Conservation (phyloP, 1,140 invertebrate genomes). For the Chelonus insularis region DNA sequence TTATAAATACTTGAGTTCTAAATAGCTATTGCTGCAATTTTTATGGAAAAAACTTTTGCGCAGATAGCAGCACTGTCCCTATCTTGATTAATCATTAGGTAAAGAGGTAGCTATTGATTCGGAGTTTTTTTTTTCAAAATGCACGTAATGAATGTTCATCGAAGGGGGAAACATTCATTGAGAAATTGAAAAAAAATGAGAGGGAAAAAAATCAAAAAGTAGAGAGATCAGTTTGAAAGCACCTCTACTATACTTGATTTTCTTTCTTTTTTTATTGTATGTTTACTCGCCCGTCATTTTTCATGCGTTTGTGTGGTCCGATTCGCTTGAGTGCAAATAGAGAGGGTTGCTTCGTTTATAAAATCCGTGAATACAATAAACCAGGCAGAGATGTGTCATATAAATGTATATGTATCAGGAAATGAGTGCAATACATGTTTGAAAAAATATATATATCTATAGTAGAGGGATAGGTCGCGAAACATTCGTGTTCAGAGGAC, state of each 20-base stretch:
- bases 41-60: too few species aligned
- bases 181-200: slow-evolving; percentile 1
- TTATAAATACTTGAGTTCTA: too few species aligned
- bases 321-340: slow-evolving; percentile 31
- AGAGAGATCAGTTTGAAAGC: slow-evolving; percentile 17
- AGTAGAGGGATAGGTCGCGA: slow-evolving; percentile 47
- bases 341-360: slow-evolving; percentile 28
- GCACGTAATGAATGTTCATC: slow-evolving; percentile 17
- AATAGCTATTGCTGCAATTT: too few species aligned
- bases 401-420: neutral
- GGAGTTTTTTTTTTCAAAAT: slow-evolving; percentile 8
- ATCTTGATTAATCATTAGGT: slow-evolving; percentile 19
- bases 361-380: slow-evolving; percentile 6
- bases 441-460: slow-evolving; percentile 2
- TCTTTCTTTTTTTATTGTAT: slow-evolving; percentile 5
- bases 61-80: neutral
- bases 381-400: too few species aligned
- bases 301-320: slow-evolving; percentile 24
- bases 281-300: slow-evolving; percentile 15
- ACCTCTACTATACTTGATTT: slow-evolving; percentile 13
- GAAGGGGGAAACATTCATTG: neutral
- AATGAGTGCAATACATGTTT: too few species aligned
- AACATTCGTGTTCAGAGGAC: slow-evolving; percentile 36
- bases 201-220: slow-evolving; percentile 9
- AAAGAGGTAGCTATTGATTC: slow-evolving; percentile 24